Conservation (phyloP, 2,113 vertebrate genomes). For the Nyctereutes procyonoides region DNA sequence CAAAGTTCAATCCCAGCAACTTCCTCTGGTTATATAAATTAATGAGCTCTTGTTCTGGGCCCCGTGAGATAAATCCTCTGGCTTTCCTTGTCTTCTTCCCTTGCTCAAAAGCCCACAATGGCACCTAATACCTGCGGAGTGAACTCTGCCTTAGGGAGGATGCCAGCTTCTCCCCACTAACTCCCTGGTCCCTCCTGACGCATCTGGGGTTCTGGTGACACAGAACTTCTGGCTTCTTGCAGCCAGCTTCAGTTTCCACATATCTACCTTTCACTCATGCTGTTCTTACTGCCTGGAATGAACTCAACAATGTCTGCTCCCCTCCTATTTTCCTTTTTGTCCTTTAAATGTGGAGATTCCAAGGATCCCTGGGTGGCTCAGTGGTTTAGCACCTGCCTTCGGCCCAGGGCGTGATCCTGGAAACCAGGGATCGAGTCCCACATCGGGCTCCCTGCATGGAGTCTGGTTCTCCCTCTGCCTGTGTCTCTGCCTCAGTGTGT, state of each 20-base stretch:
- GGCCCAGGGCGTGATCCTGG: no score
- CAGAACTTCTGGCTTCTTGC: not conserved
- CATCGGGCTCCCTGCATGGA: no score
- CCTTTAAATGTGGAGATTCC: not conserved
- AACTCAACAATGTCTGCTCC: no score
- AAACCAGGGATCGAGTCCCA: no score
- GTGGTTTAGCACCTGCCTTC: no score
- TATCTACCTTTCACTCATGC: not conserved
- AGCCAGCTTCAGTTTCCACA: not conserved
- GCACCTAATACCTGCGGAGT: not conserved
- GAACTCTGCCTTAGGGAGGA: not conserved
- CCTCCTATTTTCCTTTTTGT: not conserved
- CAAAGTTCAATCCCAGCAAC: not conserved
- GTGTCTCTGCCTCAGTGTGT: no score
- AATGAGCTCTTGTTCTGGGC: not conserved
- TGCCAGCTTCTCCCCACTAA: not conserved
- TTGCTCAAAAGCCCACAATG: not conserved
- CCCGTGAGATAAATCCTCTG: not conserved
- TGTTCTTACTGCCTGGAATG: not conserved
- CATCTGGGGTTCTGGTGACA: not conserved
- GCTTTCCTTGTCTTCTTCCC: not conserved
- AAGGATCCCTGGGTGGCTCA: no score
- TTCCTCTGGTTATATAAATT: not conserved
- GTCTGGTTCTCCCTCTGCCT: no score
- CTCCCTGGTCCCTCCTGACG: not conserved